A percentile compares a stretch with the other conserved stretches of the same genome.
Conservation (phyloP, 2,888 invertebrate species). For the Lobophora halterata region DNA sequence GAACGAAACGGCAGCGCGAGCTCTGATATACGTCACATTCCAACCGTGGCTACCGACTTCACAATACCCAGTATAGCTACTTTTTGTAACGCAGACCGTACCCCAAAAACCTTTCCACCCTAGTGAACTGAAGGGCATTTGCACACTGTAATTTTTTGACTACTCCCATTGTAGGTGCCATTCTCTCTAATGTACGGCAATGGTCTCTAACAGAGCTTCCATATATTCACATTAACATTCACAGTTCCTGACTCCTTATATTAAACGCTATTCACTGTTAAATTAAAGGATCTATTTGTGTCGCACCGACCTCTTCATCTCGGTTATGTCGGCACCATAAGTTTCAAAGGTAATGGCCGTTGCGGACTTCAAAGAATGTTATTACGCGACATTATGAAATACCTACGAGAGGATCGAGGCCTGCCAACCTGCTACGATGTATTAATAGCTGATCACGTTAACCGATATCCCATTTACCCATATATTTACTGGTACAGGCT, state of each 20-base stretch:
- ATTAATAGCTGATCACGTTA: slow-evolving; percentile 37
- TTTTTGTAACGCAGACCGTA: slow-evolving; percentile 42
- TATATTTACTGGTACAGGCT: slow-evolving; percentile 39
- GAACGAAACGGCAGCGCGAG: slow-evolving; percentile 33
- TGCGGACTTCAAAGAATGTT: slow-evolving; percentile 38
- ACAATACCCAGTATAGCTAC: slow-evolving; percentile 39
- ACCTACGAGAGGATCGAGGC: slow-evolving; percentile 30
- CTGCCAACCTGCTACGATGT: slow-evolving; percentile 25
- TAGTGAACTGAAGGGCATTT: slow-evolving; percentile 35
- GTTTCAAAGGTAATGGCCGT: slow-evolving; percentile 44
- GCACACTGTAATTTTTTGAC: slow-evolving; percentile 41
- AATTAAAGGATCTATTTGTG: slow-evolving; percentile 28
- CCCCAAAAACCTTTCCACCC: slow-evolving; percentile 38
- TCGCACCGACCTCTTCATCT: slow-evolving; percentile 20
- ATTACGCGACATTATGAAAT: slow-evolving; percentile 39
- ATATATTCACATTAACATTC: slow-evolving; percentile 32
- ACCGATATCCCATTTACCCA: slow-evolving; percentile 41
- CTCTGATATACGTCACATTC: slow-evolving; percentile 40
- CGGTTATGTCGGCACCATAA: slow-evolving; percentile 37
- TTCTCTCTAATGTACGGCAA: slow-evolving; percentile 37
- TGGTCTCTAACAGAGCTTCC: slow-evolving; percentile 35
- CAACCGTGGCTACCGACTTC: slow-evolving; percentile 28
- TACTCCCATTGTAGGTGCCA: slow-evolving; percentile 33
- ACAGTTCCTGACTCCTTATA: slow-evolving; percentile 29
- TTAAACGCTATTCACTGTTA: slow-evolving; percentile 24